These are phyloP conservation scores for Sandelia bainsii DNA, from an alignment of 2,797 vertebrate species.

Conservation along the genomic window DNA sequence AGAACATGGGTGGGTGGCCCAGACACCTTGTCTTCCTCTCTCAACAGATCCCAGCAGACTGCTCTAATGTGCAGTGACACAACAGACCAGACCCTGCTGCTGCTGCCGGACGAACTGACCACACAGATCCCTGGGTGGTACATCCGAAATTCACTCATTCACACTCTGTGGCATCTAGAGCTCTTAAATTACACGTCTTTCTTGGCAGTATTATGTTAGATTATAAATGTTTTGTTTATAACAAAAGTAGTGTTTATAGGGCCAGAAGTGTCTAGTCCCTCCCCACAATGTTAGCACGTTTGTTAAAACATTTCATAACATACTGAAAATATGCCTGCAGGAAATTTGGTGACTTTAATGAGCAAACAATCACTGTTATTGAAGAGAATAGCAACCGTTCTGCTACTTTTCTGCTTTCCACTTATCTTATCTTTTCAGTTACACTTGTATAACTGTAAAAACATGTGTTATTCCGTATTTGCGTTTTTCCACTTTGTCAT, in stretches of 20 bases:
- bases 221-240: neutral
- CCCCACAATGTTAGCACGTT: slow-evolving; percentile 45
- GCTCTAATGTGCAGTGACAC: slow-evolving; percentile 75
- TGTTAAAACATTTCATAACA: neutral
- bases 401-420: too few relatives aligned
- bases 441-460: neutral
- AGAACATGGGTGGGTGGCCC: slow-evolving; percentile 68
- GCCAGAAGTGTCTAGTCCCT: neutral
- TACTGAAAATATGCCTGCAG: too few relatives aligned
- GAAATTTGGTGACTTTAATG: neutral
- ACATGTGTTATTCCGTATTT: too few relatives aligned
- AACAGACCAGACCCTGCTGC: slow-evolving; percentile 55
- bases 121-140: slow-evolving; percentile 43
- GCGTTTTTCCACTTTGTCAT: neutral
- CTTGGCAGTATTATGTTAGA: neutral
- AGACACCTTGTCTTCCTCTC: slow-evolving; percentile 77
- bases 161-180: slow-evolving; percentile 38
- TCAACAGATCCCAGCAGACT: slow-evolving; percentile 51
- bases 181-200: slow-evolving; percentile 21
- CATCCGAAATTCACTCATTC: slow-evolving; percentile 53
- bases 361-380: neutral
- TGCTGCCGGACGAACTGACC: slow-evolving; percentile 56
- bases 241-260: neutral
- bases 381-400: neutral
- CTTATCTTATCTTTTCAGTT: neutral